These are phyloP conservation scores for Saguinus midas DNA, from an alignment of 2,113 vertebrate species.

Conservation along the genomic window DNA sequence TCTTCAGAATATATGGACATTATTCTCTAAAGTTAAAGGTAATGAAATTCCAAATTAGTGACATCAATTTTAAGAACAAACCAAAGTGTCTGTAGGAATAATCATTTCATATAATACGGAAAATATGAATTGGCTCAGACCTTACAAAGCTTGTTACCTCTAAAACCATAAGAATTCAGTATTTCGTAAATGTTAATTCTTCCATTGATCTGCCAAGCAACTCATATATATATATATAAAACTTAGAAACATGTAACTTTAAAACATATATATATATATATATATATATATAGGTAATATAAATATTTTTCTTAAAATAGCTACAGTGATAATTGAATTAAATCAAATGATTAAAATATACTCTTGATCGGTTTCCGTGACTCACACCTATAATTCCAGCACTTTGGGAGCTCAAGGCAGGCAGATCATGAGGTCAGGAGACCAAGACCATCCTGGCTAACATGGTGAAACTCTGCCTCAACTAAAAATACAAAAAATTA, in stretches of 20 bases:
- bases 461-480: too few relatives aligned
- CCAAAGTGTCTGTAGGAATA: not conserved
- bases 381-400: too few relatives aligned
- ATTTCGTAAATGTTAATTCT: slow-evolving; percentile 37
- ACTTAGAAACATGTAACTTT: not conserved
- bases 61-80: not conserved
- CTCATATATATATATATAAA: slow-evolving; percentile 34
- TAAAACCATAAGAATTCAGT: not conserved
- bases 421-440: too few relatives aligned
- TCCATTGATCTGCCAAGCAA: slow-evolving; percentile 10
- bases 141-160: not conserved
- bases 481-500: too few relatives aligned
- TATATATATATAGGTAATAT: slow-evolving; percentile 30
- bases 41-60: not conserved
- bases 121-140: not conserved
- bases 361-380: not conserved
- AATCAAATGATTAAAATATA: slow-evolving; percentile 24
- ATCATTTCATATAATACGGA: not conserved
- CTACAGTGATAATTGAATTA: slow-evolving; percentile 50
- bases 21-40: not conserved
- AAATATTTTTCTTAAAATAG: slow-evolving; percentile 16
- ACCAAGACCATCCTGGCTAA: too few relatives aligned
- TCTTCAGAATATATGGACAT: not conserved
- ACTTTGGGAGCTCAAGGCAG: too few relatives aligned
- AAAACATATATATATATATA: not conserved